A percentile compares a stretch with the other conserved stretches of the same genome.
phyloP scores from a whole-genome alignment of 2,888 invertebrate species.

The Mesorhabditis spiculigera region DNA sequence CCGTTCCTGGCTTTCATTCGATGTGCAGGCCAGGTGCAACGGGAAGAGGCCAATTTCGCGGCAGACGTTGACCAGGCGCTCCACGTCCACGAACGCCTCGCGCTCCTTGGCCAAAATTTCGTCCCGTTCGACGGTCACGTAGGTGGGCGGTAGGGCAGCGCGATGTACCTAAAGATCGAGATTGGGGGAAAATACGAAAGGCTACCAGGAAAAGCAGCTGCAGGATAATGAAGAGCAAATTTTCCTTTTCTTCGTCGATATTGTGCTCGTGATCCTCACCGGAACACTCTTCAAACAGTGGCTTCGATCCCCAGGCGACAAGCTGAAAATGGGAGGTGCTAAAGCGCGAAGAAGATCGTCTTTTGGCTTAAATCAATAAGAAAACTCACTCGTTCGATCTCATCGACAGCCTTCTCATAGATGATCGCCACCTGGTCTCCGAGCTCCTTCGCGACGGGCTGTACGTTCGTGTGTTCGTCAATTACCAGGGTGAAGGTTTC shows the following conservation, averaged over 20 bases:
- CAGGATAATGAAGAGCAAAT: constrained; percentile 27
- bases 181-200: background rate
- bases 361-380: background rate
- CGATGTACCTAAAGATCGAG: constrained; percentile 6
- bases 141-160: constrained; percentile 16
- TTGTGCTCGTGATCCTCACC: constrained; percentile 20
- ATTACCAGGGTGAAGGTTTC: background rate
- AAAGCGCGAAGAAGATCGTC: background rate
- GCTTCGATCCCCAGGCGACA: constrained; percentile 23
- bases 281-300: constrained; percentile 25
- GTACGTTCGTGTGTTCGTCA: constrained; percentile 60
- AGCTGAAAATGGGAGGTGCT: constrained; percentile 15
- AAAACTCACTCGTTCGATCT: constrained; percentile 25
- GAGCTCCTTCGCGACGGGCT: constrained; percentile 90
- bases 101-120: constrained; percentile 7
- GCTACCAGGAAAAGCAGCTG: constrained; percentile 34
- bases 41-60: constrained; percentile 10
- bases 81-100: constrained; percentile 6
- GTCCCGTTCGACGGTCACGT: background rate
- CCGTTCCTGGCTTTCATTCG: too few species aligned
- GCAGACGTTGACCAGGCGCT: constrained; percentile 10
- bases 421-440: constrained; percentile 18
- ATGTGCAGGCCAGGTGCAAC: constrained; percentile 13
- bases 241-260: constrained; percentile 27
- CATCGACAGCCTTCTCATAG: constrained; percentile 22